Evolutionary conservation across 2,113 vertebrate genomes (phyloP), one percentile per base, ranked within the genome.

Genomic region (Ancistrus triradiatus): DNA sequence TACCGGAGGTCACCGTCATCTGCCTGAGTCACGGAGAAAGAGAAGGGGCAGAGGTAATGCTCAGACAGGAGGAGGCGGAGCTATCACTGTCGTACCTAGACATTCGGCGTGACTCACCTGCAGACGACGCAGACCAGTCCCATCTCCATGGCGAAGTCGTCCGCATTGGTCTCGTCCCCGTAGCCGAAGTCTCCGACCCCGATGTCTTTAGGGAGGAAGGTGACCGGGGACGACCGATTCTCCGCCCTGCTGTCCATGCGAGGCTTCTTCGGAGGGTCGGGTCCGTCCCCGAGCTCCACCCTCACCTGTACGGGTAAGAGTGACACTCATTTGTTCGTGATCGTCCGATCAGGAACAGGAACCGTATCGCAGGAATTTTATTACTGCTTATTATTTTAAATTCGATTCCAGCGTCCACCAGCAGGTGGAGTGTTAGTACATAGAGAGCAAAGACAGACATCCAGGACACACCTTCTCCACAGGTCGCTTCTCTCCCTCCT

Each of bases 131-230:
- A 99, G 22, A 92, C 95, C 75, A 98, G 83, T 2, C 96, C 96
- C 96, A 99, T 98, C 74, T 99, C 94, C 96, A 99, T 98, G 57
- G 96, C 96, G 64, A 99, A 98, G 75, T 96, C 95, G 44, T 98
- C 94, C 10, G 95, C 96, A 13, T 91, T 99, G 19, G 95, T 98
- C 80, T 97, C 96, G 52, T 98, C 94, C 18, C 93, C 91, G 77
- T 91, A 93, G 7, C 89, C 91, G 4, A 95, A 89, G 74, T 97
- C 93, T 11, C 93, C 76, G 69, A 95, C 83, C 14, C 87, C 68
- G 25, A 96, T 85, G 73, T 98, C 96, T 77, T 93, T 96, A 82
- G 0, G 85, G 89, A 67, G 93, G 91, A 68, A 97, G 0, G 94
- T 92, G 40, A 98, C 87, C 0, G 94, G 93, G 28, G 95, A 95